These are phyloP conservation scores for Perodicticus potto DNA, from an alignment of 2,797 vertebrate species.

Conservation along the genomic window DNA sequence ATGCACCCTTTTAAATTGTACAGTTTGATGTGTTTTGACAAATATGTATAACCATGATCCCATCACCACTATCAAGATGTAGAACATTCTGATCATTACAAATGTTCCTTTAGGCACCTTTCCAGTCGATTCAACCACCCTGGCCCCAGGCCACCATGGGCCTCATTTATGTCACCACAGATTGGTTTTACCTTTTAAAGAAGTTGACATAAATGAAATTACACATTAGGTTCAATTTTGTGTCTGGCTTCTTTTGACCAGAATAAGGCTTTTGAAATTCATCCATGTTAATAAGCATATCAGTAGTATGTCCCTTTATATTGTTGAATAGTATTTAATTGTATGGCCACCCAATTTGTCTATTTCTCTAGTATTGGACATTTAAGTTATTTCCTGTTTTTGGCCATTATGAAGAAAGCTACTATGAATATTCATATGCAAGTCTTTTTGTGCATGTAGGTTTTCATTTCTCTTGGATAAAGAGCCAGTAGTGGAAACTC, in stretches of 20 bases:
- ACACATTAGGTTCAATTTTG: neutral
- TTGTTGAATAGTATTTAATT: conserved; percentile 15
- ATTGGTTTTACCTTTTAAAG: neutral
- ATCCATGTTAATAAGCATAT: neutral
- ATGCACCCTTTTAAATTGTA: neutral
- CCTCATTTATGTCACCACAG: neutral
- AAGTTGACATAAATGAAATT: neutral
- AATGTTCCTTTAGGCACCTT: neutral
- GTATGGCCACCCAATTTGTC: neutral
- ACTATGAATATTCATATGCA: neutral
- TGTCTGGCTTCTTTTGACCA: neutral
- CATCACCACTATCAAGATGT: neutral
- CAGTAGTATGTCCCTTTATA: neutral
- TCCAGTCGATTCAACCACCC: neutral
- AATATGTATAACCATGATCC: neutral
- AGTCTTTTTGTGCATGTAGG: neutral
- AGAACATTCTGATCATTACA: neutral
- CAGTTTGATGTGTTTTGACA: neutral
- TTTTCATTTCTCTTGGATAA: conserved; percentile 54
- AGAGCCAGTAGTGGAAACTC: neutral
- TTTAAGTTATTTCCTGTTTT: neutral
- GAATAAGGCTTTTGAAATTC: neutral
- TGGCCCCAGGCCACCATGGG: neutral
- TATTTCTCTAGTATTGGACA: conserved; percentile 15
- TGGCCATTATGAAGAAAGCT: conserved; percentile 1